Evolutionary conservation across 2,113 vertebrate species (phyloP).

Genomic region (Otus sunia): DNA sequence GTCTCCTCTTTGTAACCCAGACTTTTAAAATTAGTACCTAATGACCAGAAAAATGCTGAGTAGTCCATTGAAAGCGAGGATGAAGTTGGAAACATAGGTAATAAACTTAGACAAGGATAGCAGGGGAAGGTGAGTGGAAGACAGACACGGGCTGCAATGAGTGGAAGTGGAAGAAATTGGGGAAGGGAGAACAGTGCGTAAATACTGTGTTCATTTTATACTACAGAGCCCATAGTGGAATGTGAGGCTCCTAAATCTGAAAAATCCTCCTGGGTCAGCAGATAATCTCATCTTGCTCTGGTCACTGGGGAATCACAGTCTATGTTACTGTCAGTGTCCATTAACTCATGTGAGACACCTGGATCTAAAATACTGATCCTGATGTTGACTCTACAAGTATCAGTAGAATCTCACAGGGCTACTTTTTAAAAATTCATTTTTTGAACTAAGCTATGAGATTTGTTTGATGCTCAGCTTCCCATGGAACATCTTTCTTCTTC

Average conservation of each 20-base stretch:
- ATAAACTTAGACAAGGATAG: neutral
- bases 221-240: neutral
- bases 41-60: neutral
- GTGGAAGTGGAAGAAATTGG: neutral
- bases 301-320: neutral
- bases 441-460: neutral
- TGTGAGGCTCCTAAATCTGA: neutral
- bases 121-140: neutral
- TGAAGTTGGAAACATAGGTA: neutral
- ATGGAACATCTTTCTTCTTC: neutral
- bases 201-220: neutral
- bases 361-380: neutral
- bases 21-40: neutral
- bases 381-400: fast-evolving
- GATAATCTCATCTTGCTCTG: neutral
- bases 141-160: neutral
- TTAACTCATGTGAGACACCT: neutral
- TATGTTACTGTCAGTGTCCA: fast-evolving
- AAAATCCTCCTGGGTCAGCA: neutral
- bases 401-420: neutral
- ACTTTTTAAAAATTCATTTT: neutral
- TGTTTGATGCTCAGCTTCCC: neutral
- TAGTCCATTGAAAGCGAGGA: neutral
- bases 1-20: neutral
- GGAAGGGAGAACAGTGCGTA: neutral